These are phyloP conservation scores for Capromys pilorides DNA, from an alignment of 2,797 vertebrate species.

Conservation along the genomic window DNA sequence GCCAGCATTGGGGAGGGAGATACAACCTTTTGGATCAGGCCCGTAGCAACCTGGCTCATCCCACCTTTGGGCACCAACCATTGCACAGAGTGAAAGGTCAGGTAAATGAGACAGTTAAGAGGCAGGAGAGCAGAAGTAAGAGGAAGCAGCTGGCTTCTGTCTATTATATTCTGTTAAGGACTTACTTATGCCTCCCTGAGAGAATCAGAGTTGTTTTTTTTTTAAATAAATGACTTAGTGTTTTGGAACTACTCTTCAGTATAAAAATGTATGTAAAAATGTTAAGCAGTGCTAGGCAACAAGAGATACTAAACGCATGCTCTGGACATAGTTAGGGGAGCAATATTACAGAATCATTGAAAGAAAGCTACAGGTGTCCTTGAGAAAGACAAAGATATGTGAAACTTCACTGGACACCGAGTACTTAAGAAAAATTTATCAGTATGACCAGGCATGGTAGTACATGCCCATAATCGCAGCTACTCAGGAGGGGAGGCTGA, in stretches of 20 bases:
- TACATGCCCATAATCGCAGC: neutral
- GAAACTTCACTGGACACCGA: neutral
- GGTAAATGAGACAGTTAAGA: neutral
- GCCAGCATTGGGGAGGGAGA: neutral
- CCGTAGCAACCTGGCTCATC: neutral
- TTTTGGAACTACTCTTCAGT: neutral
- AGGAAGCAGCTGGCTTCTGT: neutral
- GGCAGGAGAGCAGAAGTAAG: neutral
- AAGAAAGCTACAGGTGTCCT: neutral
- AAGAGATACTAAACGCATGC: neutral
- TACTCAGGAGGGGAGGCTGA: neutral
- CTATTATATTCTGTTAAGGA: neutral
- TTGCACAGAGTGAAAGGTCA: neutral
- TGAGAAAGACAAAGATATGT: slow-evolving; percentile 7
- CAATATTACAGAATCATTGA: neutral
- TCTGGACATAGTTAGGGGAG: neutral
- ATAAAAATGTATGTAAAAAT: neutral
- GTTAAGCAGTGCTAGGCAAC: neutral
- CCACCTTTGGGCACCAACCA: neutral
- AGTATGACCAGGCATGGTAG: neutral
- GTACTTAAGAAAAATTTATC: neutral
- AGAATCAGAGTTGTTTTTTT: neutral
- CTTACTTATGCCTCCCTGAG: neutral
- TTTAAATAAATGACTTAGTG: neutral
- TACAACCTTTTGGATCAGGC: neutral